Evolutionary conservation across 2,113 vertebrate species (phyloP).

Genomic region (Notiomystis cincta): DNA sequence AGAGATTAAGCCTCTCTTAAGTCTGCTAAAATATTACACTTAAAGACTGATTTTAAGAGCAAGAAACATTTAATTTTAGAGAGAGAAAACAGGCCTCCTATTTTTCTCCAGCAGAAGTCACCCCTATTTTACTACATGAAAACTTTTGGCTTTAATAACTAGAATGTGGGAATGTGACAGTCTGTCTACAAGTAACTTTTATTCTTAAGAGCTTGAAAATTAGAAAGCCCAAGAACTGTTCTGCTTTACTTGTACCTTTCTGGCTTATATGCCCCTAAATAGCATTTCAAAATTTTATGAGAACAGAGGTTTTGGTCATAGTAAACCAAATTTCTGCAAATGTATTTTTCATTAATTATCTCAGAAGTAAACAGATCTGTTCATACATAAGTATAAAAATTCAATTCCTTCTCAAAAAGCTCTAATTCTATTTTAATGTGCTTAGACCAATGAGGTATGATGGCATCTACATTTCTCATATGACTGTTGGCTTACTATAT

Average conservation of each 20-base stretch:
- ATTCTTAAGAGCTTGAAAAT: not conserved
- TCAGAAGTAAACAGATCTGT: not conserved
- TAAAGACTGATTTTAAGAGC: not conserved
- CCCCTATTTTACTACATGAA: not conserved
- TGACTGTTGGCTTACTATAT: not conserved
- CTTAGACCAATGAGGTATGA: not conserved
- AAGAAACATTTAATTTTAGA: not conserved
- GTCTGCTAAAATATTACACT: not conserved
- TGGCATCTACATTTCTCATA: not conserved
- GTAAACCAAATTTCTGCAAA: not conserved
- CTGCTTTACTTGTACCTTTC: not conserved
- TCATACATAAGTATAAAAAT: not conserved
- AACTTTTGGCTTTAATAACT: not conserved
- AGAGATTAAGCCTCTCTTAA: not conserved
- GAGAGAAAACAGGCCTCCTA: not conserved
- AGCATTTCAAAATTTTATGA: not conserved
- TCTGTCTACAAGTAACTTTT: not conserved
- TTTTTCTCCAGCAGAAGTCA: not conserved
- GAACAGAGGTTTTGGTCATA: not conserved
- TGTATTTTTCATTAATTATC: not conserved
- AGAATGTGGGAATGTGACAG: not conserved
- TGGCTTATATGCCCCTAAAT: not conserved
- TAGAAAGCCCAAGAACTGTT: not conserved
- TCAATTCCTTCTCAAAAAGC: not conserved
- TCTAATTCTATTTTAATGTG: not conserved